Evolutionary conservation across 2,888 invertebrate species (phyloP), one percentile per base, ranked within the genome.

Genomic region (Auanema sp.): DNA sequence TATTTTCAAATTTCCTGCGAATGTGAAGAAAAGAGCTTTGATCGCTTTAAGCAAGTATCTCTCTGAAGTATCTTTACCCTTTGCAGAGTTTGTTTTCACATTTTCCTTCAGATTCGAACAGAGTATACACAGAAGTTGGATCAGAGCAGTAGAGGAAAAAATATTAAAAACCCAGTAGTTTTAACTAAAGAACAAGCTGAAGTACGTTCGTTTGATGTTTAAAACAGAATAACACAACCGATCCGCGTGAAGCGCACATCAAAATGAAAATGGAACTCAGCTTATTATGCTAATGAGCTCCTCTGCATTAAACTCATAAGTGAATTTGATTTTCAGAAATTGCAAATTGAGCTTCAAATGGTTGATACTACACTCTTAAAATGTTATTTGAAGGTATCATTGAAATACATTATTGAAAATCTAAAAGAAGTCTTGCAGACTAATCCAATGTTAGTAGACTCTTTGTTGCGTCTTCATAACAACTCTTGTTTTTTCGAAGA

Each of bases 301-400:
- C 4, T 33, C 4, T 33, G 33, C 33, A n/a, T 33, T 33, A 33
- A 5, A 8, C 33, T 3, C 3, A 5, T 33, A 3, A 5, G 33
- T 5, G 33, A 5, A 33, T 33, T 33, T 3, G 3, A 33, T 10
- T 43, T 64, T 16, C 57, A 63, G 21, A 64, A 64, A 40, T n/a
- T 67, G 43, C n/a, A 59, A 41, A 40, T 64, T 72, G 85, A 92
- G 33, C 85, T 95, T 65, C 93, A 94, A 85, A 91, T 97, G 60
- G 94, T 98, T 65, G 98, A 98, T 84, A 98, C 97, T 0, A 96
- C 96, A 0, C 86, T 98, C 57, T 87, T 98, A 11, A 97, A 97
- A 85, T 97, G 97, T 84, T 98, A 97, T 86, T 87, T 98, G 64
- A 91, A 92, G 89, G 92, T 91, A 85, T 78, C 10, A 53, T 55